Evolutionary conservation across 2,797 vertebrate species (phyloP).

Genomic region (Anguilla megastoma): DNA sequence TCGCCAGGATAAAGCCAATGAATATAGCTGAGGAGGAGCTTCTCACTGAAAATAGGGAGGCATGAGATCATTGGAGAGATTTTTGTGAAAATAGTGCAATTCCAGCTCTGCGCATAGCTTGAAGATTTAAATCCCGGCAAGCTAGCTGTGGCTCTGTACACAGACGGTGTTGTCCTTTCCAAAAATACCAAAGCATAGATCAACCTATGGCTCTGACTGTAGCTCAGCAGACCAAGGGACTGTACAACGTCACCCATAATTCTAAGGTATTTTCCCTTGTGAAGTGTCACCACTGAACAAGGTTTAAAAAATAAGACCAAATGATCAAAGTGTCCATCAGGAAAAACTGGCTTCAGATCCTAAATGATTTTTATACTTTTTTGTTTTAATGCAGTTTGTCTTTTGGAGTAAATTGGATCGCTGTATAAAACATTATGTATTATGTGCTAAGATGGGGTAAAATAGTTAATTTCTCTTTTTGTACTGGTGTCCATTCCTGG

Average conservation of each 20-base stretch:
- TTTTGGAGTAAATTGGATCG: slow-evolving; percentile 14
- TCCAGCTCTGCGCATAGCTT: neutral
- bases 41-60: neutral
- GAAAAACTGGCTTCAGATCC: neutral
- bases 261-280: neutral
- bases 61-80: slow-evolving; percentile 12
- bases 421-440: slow-evolving; percentile 4
- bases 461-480: slow-evolving; percentile 12
- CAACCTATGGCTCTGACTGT: neutral
- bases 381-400: neutral
- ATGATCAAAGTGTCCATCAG: neutral
- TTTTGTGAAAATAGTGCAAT: neutral
- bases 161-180: neutral
- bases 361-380: neutral
- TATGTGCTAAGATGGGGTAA: slow-evolving; percentile 14
- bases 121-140: neutral
- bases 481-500: neutral
- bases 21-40: neutral
- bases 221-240: neutral
- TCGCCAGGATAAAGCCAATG: neutral
- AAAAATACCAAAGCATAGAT: neutral
- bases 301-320: neutral
- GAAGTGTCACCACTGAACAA: neutral
- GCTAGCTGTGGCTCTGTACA: neutral
- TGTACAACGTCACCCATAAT: neutral